A percentile compares a stretch with the other conserved stretches of the same genome.
Evolutionary conservation across 2,888 invertebrate species (phyloP).

Genomic region (Coenonympha arcania): DNA sequence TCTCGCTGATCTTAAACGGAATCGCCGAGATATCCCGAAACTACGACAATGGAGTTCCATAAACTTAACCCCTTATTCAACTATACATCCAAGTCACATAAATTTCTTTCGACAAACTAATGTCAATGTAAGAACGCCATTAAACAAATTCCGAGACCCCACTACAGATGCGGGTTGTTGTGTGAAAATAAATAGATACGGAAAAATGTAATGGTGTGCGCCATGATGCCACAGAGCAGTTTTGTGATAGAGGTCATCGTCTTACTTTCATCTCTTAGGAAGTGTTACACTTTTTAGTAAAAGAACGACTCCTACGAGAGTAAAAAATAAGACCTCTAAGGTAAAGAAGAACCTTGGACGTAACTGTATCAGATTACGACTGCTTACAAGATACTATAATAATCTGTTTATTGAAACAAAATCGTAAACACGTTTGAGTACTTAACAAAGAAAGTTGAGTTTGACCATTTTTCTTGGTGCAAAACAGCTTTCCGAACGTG

Average conservation of each 20-base stretch:
- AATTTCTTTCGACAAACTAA: constrained; percentile 73
- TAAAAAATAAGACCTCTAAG: no score
- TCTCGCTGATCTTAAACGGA: constrained; percentile 25
- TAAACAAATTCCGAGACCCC: constrained; percentile 69
- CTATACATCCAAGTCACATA: constrained; percentile 70
- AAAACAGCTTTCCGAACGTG: no score
- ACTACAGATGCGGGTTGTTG: constrained; percentile 33
- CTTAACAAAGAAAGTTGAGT: no score
- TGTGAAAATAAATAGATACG: constrained; percentile 33
- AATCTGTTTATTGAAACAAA: no score
- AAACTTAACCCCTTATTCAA: constrained; percentile 72
- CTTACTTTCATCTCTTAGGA: neutral
- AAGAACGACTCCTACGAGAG: no score
- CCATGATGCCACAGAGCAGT: constrained; percentile 28
- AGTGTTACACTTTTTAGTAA: no score
- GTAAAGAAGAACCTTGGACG: no score
- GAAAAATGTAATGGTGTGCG: constrained; percentile 36
- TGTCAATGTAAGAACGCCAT: constrained; percentile 73
- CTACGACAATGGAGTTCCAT: constrained; percentile 42
- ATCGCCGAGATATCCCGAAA: constrained; percentile 31
- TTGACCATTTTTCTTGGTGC: no score
- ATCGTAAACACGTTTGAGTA: no score
- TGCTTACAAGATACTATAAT: no score
- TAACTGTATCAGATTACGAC: no score
- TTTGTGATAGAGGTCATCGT: constrained; percentile 10